A percentile compares a stretch with the other conserved stretches of the same genome.
Evolutionary conservation across 53 echinoderm and acorn worm genomes (phyloP).

Genomic region (Echinarachnius parma): DNA sequence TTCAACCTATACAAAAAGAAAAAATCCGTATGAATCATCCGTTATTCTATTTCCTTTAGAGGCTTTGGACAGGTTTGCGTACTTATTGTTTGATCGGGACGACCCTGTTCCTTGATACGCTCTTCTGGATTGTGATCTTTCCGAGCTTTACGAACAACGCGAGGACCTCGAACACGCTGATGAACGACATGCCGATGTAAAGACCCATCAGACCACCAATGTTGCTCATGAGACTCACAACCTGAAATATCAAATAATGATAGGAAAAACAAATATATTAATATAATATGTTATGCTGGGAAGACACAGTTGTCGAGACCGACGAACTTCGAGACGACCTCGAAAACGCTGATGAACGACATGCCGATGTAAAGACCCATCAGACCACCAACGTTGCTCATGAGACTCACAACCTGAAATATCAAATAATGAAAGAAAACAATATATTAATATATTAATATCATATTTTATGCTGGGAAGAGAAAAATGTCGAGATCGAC

Average conservation of each 20-base stretch:
- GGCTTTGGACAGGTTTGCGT: too few species aligned
- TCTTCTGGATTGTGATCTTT: neutral
- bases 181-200: slow-evolving; percentile 44
- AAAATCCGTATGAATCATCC: too few species aligned
- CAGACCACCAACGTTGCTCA: slow-evolving; percentile 36
- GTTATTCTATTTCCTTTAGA: too few species aligned
- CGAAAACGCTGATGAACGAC: slow-evolving; percentile 35
- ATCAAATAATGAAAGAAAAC: neutral
- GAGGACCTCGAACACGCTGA: slow-evolving; percentile 42
- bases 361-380: slow-evolving; percentile 52
- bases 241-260: neutral
- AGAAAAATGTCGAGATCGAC: too few species aligned
- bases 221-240: slow-evolving; percentile 20
- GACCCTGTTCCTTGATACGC: neutral
- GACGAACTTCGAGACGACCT: slow-evolving; percentile 26
- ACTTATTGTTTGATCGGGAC: too few species aligned
- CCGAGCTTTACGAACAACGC: neutral
- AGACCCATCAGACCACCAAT: slow-evolving; percentile 47
- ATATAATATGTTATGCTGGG: too few species aligned
- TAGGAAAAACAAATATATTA: neutral
- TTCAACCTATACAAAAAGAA: too few species aligned
- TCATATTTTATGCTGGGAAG: too few species aligned
- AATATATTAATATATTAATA: too few species aligned
- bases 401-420: slow-evolving; percentile 15
- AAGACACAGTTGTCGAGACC: neutral